These are phyloP conservation scores for Copidosoma floridanum DNA, from an alignment of 1,140 invertebrate genomes.

Conservation along the genomic window DNA sequence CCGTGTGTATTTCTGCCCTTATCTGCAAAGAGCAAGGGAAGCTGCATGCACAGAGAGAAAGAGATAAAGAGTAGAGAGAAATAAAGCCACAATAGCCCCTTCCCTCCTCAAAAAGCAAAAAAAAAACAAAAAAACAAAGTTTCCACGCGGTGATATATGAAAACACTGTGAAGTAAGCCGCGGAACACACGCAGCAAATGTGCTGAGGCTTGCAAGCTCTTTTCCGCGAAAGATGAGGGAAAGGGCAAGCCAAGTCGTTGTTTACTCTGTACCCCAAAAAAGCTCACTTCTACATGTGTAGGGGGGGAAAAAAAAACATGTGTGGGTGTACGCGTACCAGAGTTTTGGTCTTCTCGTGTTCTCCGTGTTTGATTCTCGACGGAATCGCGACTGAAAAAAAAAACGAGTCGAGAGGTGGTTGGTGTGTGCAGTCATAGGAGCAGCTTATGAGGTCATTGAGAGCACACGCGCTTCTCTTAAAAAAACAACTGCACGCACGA, in stretches of 20 bases:
- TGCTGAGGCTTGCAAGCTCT: conserved; percentile 39
- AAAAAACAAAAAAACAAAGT: conserved; percentile 23
- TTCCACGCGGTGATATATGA: conserved; percentile 40
- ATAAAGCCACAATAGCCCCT: not conserved
- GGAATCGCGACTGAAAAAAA: no score
- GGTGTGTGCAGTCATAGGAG: no score
- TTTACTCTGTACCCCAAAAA: conserved; percentile 17
- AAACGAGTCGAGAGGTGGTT: conserved; percentile 14
- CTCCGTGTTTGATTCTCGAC: no score
- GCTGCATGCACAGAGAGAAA: not conserved
- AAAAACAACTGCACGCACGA: conserved; percentile 18
- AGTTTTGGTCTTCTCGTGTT: no score
- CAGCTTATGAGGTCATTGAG: conserved; percentile 20
- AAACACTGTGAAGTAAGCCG: conserved; percentile 48
- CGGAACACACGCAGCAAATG: conserved; percentile 47
- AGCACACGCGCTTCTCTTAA: conserved; percentile 5
- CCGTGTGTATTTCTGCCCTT: no score
- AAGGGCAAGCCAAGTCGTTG: not conserved
- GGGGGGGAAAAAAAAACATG: conserved; percentile 11
- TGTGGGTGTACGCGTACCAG: not conserved
- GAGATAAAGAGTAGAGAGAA: not conserved
- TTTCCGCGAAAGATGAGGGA: not conserved
- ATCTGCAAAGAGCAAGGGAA: no score
- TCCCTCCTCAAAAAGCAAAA: conserved; percentile 6
- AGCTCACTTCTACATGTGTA: conserved; percentile 6